A percentile compares a stretch with the other conserved stretches of the same genome.
phyloP scores from a whole-genome alignment of 2,888 invertebrate species.

The Adineta ricciae region DNA sequence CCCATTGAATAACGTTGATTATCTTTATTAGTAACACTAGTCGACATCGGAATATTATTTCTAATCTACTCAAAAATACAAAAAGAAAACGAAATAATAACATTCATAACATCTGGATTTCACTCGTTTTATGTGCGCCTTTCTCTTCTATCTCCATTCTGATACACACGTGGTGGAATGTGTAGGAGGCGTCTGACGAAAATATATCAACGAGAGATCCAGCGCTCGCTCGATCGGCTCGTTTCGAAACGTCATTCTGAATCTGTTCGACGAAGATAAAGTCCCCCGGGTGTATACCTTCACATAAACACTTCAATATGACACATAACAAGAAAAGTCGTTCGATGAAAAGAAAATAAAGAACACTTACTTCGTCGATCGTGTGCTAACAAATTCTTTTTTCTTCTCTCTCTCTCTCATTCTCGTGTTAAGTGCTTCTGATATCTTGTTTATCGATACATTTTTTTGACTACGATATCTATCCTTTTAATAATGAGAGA shows the following conservation, averaged over 20 bases:
- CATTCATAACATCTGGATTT: not conserved
- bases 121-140: not conserved
- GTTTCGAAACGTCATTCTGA: not conserved
- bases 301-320: not conserved
- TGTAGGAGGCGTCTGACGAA: not conserved
- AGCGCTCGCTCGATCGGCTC: not conserved
- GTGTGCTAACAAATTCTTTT: not conserved
- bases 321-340: not conserved
- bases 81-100: not conserved
- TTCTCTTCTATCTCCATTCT: not conserved
- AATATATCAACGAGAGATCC: not conserved
- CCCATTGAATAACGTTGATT: not conserved
- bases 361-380: not conserved
- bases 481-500: not conserved
- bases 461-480: not conserved
- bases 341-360: not conserved
- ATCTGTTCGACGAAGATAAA: not conserved
- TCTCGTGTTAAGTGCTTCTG: not conserved
- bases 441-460: not conserved
- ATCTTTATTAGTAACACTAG: not conserved
- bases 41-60: not conserved
- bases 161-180: not conserved
- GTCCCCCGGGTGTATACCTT: not conserved
- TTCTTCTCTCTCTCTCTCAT: not conserved
- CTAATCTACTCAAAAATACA: not conserved